These are phyloP conservation scores for Aegotheles bennettii DNA, from an alignment of 2,113 vertebrate species.

Conservation along the genomic window DNA sequence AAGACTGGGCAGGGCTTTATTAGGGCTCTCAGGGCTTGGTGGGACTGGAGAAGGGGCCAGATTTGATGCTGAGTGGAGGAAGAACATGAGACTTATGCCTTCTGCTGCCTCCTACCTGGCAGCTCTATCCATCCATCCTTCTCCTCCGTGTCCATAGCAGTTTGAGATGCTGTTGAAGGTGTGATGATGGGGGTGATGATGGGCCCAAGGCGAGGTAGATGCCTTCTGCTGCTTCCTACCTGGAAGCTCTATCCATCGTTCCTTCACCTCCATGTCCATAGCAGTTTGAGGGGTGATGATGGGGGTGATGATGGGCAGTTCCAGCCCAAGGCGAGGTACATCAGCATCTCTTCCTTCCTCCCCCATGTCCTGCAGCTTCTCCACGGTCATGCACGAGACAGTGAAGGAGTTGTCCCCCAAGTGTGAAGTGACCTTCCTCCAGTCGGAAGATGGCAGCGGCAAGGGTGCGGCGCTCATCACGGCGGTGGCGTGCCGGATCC, in stretches of 20 bases:
- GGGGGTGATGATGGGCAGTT: neutral
- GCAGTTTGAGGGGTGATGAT: accelerated
- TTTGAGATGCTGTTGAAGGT: too few relatives aligned
- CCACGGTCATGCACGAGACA: conserved; percentile 84
- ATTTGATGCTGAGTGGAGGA: neutral
- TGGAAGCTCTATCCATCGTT: neutral
- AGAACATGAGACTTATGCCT: accelerated
- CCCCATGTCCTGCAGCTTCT: conserved; percentile 78
- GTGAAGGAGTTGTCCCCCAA: conserved; percentile 85
- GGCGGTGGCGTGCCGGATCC: conserved; percentile 88
- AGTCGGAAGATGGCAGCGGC: conserved; percentile 94
- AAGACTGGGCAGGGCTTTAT: neutral
- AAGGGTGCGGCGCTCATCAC: conserved; percentile 96
- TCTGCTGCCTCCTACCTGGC: too few relatives aligned
- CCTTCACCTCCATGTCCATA: accelerated
- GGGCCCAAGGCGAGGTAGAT: accelerated
- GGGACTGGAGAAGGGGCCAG: neutral
- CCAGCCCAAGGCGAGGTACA: accelerated
- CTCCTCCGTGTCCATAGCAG: accelerated
- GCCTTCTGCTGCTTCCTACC: neutral
- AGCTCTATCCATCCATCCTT: neutral
- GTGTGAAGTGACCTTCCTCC: conserved; percentile 89
- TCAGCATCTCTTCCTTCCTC: neutral
- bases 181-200: accelerated
- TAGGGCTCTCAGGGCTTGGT: neutral